A percentile compares a stretch with the other conserved stretches of the same genome.
These are phyloP conservation scores for Morinoia aosen DNA, from an alignment of 2,888 invertebrate genomes.

Conservation along the genomic window DNA sequence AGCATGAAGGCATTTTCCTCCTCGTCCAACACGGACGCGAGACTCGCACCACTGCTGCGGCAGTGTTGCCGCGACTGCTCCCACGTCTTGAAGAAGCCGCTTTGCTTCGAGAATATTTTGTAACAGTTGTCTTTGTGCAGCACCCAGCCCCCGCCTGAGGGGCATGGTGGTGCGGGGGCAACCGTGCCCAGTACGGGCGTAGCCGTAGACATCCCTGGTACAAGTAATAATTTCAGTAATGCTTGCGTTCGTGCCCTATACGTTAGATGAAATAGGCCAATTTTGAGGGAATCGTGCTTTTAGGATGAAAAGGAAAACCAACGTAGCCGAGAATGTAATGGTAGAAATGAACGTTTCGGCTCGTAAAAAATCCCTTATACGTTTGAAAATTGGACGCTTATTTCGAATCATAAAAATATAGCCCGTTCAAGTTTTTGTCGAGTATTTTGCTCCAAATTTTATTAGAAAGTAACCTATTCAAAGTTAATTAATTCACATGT, in stretches of 20 bases:
- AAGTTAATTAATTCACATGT: too few relatives aligned
- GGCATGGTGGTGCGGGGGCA: background rate
- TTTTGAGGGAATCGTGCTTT: too few relatives aligned
- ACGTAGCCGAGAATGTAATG: too few relatives aligned
- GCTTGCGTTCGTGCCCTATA: background rate
- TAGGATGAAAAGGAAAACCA: too few relatives aligned
- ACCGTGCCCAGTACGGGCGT: background rate
- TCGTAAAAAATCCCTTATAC: too few relatives aligned
- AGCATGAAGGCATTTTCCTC: conserved; percentile 35
- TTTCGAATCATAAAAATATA: too few relatives aligned
- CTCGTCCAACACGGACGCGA: conserved; percentile 8
- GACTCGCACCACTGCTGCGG: background rate
- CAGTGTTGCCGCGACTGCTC: background rate
- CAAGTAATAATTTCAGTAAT: background rate
- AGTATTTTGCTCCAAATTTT: too few relatives aligned
- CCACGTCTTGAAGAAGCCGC: conserved; percentile 21
- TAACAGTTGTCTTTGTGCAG: conserved; percentile 21
- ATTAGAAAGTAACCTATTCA: too few relatives aligned
- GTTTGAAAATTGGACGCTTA: too few relatives aligned
- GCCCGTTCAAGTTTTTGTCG: too few relatives aligned
- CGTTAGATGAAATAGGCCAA: too few relatives aligned
- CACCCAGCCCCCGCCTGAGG: background rate
- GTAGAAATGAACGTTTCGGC: too few relatives aligned
- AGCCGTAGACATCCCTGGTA: background rate
- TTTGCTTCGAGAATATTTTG: conserved; percentile 9